Evolutionary conservation across 1,140 invertebrate genomes (phyloP), one percentile per base, ranked within the genome.

Genomic region (Euglossa dilemma): DNA sequence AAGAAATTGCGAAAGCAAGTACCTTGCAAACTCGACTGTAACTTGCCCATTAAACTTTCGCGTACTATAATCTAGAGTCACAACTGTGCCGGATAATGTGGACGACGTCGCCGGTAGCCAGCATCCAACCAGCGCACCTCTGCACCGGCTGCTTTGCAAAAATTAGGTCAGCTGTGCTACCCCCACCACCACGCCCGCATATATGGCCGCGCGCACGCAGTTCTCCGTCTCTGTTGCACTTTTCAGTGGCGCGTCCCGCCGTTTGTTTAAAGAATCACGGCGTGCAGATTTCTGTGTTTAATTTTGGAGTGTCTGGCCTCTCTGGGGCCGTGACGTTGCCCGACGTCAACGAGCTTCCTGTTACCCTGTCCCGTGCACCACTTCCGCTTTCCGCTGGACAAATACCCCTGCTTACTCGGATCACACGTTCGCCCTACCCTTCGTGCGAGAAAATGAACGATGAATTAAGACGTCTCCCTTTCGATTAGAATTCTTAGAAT

Each of bases 241-340:
- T 66, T 66, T 45, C 20, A 43, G 1, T 36, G 20, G 20, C 9
- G 61, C 18, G 20, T 0, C 64, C 20, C 43, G 23, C 12, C n/a
- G 66, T 69, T 69, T 69, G 66, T 69, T 69, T 69, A 69, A 69
- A 69, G 45, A 69, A 69, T 69, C 43, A 23, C 66, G 11, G 2
- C 23, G 45, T 16, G 66, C 66, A 47, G 45, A 69, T 69, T 47
- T 47, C 45, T 69, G 14, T 16, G 66, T 69, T 69, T 69, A 69
- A 69, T 69, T 69, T 47, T 16, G 66, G 14, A 45, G 23, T n/a
- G n/a, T 45, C 66, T 67, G 45, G 66, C 14, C 66, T 47, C 43
- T 47, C 66, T 43, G 7, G 66, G 23, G 20, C 23, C 12, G 66
- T 69, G 2, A 66, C 43, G 43, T 66, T 23, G 23, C 0, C 2